phyloP scores from a whole-genome alignment of 2,797 vertebrate genomes.

The Emydoidea blandingii region DNA sequence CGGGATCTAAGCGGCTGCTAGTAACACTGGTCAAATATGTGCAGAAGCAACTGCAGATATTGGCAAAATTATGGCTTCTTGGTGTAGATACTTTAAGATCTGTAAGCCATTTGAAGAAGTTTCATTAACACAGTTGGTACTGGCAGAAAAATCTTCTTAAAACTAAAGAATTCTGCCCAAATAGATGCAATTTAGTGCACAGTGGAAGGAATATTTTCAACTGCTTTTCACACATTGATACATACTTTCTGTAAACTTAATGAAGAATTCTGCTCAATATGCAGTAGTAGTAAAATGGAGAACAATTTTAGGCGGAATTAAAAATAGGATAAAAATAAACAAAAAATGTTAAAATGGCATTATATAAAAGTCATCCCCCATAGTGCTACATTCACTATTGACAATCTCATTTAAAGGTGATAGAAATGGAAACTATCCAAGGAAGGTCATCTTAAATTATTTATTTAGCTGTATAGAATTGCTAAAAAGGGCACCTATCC shows the following conservation, averaged over 20 bases:
- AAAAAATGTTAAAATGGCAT: background rate
- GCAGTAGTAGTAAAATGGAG: background rate
- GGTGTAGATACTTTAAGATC: background rate
- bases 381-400: background rate
- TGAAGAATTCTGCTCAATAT: background rate
- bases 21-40: background rate
- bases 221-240: background rate
- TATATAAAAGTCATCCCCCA: background rate
- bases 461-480: background rate
- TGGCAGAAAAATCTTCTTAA: background rate
- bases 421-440: background rate
- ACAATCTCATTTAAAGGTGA: background rate
- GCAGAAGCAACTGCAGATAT: background rate
- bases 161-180: background rate
- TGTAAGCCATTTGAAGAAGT: conserved; percentile 17
- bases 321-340: background rate
- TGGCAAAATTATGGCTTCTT: background rate
- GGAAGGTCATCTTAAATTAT: background rate
- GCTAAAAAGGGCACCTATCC: background rate
- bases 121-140: conserved; percentile 16
- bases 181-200: background rate
- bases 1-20: background rate
- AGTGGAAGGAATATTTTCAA: background rate
- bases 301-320: background rate
- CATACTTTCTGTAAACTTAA: background rate